These are phyloP conservation scores for Beris chalybata DNA, from an alignment of 2,888 invertebrate genomes.

Conservation along the genomic window DNA sequence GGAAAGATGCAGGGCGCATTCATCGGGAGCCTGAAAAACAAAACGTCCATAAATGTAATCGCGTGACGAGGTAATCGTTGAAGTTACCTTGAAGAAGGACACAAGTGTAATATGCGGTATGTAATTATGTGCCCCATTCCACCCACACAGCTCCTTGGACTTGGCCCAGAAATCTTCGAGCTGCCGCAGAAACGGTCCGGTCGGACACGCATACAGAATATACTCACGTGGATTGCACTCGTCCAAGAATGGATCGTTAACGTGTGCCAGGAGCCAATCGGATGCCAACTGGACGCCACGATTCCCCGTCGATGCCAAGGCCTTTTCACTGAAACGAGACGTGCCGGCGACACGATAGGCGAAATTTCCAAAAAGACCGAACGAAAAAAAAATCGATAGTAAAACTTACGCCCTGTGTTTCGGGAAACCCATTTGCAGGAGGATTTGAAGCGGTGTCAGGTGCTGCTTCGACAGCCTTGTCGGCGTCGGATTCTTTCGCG, in stretches of 20 bases:
- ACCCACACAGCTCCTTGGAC: conserved; percentile 72
- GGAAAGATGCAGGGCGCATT: conserved; percentile 68
- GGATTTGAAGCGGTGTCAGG: conserved; percentile 75
- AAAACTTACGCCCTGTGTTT: conserved; percentile 82
- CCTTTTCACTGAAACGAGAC: conserved; percentile 70
- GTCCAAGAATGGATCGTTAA: conserved; percentile 81
- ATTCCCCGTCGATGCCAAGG: conserved; percentile 86
- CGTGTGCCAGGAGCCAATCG: conserved; percentile 88
- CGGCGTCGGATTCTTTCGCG: conserved; percentile 73
- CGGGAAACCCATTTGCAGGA: conserved; percentile 87
- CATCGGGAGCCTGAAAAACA: conserved; percentile 70
- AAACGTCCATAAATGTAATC: conserved; percentile 4
- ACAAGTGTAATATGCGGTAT: conserved; percentile 89
- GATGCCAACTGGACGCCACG: conserved; percentile 85
- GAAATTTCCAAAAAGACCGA: conserved; percentile 15
- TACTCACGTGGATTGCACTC: conserved; percentile 79
- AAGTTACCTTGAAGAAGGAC: conserved; percentile 79
- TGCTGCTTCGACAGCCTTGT: conserved; percentile 73
- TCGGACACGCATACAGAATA: conserved; percentile 84
- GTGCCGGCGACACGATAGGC: background rate
- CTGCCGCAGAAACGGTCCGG: conserved; percentile 72
- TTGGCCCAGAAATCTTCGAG: conserved; percentile 75
- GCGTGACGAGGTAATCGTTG: background rate
- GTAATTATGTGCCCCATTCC: conserved; percentile 90
- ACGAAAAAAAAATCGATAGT: conserved; percentile 30